A percentile compares a stretch with the other conserved stretches of the same genome.
Conservation (phyloP, 2,888 invertebrate genomes). For the Eupithecia subfuscata region DNA sequence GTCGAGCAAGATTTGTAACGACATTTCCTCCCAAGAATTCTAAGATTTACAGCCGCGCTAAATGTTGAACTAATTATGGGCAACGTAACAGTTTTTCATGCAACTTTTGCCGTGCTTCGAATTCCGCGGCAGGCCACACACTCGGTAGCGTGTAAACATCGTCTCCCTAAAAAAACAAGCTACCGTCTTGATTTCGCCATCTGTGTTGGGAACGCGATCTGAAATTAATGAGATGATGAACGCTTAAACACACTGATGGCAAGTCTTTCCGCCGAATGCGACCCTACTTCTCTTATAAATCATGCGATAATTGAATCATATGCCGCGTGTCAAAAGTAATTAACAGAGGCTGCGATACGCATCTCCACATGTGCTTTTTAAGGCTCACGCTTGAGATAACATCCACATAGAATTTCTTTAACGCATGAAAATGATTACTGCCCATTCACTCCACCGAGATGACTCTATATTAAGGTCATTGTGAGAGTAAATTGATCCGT, state of each 20-base stretch:
- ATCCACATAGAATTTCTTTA: conserved; percentile 79
- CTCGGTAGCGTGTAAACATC: conserved; percentile 68
- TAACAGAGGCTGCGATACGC: conserved; percentile 81
- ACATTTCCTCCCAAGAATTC: conserved; percentile 32
- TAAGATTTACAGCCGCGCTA: conserved; percentile 26
- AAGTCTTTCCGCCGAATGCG: conserved; percentile 59
- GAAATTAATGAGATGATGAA: conserved; percentile 76
- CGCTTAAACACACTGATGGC: conserved; percentile 73
- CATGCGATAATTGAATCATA: conserved; percentile 84
- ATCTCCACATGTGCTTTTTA: conserved; percentile 83
- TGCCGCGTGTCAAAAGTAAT: conserved; percentile 83
- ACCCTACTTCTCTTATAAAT: conserved; percentile 75
- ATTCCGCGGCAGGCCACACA: conserved; percentile 62
- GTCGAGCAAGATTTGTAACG: conserved; percentile 55
- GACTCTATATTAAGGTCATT: conserved; percentile 80
- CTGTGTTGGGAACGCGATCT: conserved; percentile 73
- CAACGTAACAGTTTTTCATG: conserved; percentile 31
- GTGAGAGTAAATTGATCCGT: conserved; percentile 79
- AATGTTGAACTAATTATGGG: conserved; percentile 26
- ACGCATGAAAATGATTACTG: conserved; percentile 76
- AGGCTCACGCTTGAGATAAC: conserved; percentile 78
- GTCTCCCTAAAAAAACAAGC: conserved; percentile 55
- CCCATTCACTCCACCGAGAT: conserved; percentile 64
- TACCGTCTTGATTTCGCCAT: conserved; percentile 73
- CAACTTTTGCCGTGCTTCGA: conserved; percentile 41